phyloP scores from a whole-genome alignment of 2,888 invertebrate species.

The Chymomyza fuscimana region DNA sequence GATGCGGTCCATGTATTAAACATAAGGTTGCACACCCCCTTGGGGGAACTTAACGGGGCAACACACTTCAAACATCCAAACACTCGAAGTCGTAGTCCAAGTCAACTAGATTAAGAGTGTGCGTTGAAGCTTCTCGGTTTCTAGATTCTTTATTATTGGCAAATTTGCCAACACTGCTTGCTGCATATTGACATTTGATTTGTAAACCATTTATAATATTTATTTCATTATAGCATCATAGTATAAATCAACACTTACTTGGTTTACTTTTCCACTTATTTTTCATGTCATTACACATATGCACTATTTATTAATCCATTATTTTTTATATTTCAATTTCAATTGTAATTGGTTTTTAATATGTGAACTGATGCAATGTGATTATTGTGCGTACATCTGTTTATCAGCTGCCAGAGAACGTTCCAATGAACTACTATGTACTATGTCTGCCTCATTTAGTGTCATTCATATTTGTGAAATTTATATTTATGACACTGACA shows the following conservation, averaged over 20 bases:
- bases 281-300: background rate
- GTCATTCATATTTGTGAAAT: background rate
- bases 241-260: no score
- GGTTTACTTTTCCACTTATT: background rate
- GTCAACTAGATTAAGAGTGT: slow-evolving; percentile 65
- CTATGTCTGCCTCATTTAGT: background rate
- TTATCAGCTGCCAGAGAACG: background rate
- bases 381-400: background rate
- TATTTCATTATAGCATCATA: background rate
- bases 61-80: background rate
- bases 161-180: slow-evolving; percentile 30
- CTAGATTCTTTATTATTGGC: slow-evolving; percentile 46
- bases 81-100: background rate
- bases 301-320: background rate
- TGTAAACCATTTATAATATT: background rate
- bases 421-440: background rate
- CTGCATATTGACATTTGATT: background rate
- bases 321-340: background rate
- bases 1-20: slow-evolving; percentile 62
- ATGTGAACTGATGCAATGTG: background rate
- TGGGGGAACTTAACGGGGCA: background rate
- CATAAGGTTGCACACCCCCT: slow-evolving; percentile 43
- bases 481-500: slow-evolving; percentile 2
- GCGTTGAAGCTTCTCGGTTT: slow-evolving; percentile 55
- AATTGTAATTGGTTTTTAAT: slow-evolving; percentile 7